Evolutionary conservation across 2,113 vertebrate genomes (phyloP).

Genomic region (Poeciliopsis occidentalis): DNA sequence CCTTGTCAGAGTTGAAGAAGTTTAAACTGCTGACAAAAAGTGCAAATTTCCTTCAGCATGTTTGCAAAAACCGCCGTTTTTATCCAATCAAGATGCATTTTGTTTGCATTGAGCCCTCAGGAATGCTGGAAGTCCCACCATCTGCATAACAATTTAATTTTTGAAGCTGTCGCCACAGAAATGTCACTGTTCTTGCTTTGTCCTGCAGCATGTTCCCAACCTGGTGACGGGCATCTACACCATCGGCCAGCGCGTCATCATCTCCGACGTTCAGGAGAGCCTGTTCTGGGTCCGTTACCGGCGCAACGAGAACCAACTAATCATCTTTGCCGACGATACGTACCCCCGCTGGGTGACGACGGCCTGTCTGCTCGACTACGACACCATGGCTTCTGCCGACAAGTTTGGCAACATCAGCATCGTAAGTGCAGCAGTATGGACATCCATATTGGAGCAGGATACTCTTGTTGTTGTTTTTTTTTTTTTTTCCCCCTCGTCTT

Average conservation of each 20-base stretch:
- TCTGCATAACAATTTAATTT: not conserved
- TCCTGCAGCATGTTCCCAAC: constrained; percentile 90
- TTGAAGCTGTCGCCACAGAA: not conserved
- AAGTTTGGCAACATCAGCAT: constrained; percentile 99
- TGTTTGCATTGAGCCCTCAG: not conserved
- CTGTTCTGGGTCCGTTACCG: constrained; percentile 98
- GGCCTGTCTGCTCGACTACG: constrained; percentile 93
- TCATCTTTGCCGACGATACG: constrained; percentile 98
- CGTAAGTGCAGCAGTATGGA: constrained; percentile 57
- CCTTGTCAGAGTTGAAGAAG: not conserved
- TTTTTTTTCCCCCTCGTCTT: not conserved
- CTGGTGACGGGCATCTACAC: constrained; percentile 94
- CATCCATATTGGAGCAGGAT: not conserved
- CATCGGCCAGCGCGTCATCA: constrained; percentile 93
- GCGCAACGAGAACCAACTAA: constrained; percentile 97
- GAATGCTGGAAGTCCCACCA: not conserved
- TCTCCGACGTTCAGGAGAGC: constrained; percentile 96
- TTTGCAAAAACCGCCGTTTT: not conserved
- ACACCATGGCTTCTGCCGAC: constrained; percentile 96
- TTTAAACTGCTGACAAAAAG: not conserved
- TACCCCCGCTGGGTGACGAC: constrained; percentile 98
- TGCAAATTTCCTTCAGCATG: too few species aligned
- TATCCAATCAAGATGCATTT: constrained; percentile 7
- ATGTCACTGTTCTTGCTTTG: not conserved
- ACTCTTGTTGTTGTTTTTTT: not conserved